Evolutionary conservation across 2,113 vertebrate species (phyloP).

Genomic region (Meriones unguiculatus): DNA sequence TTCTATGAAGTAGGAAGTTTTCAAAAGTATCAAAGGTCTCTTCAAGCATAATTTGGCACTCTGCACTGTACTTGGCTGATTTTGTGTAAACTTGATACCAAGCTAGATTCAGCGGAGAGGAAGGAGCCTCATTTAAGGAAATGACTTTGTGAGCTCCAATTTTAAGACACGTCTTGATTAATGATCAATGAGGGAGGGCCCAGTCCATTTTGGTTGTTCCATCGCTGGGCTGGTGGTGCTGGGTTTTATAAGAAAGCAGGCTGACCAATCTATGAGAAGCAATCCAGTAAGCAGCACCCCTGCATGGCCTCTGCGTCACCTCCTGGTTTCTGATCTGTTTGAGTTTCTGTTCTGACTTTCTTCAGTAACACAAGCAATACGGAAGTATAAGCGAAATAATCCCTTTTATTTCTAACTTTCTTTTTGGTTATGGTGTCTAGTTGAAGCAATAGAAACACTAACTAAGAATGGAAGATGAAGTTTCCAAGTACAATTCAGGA

Average conservation of each 20-base stretch:
- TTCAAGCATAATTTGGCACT: not conserved
- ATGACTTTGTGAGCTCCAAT: not conserved
- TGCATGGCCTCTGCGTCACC: not conserved
- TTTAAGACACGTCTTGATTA: not conserved
- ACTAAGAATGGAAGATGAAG: not conserved
- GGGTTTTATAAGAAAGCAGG: not conserved
- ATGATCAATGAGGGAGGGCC: too few relatives aligned
- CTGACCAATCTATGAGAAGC: not conserved
- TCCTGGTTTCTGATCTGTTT: not conserved
- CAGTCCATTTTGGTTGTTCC: not conserved
- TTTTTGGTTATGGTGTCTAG: not conserved
- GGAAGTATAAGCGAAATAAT: not conserved
- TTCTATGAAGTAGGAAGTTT: conserved; percentile 59
- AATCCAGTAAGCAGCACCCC: not conserved
- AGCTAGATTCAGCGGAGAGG: not conserved
- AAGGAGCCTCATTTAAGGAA: not conserved
- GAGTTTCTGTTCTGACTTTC: not conserved
- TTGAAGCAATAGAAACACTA: not conserved
- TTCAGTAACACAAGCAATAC: not conserved
- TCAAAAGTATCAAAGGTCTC: conserved; percentile 7
- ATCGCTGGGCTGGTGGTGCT: not conserved
- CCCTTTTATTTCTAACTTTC: not conserved
- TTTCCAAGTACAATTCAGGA: not conserved
- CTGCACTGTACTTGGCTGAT: not conserved
- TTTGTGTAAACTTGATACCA: not conserved